Evolutionary conservation across 1,140 invertebrate species (phyloP).

Genomic region (Zaprionus inermis): DNA sequence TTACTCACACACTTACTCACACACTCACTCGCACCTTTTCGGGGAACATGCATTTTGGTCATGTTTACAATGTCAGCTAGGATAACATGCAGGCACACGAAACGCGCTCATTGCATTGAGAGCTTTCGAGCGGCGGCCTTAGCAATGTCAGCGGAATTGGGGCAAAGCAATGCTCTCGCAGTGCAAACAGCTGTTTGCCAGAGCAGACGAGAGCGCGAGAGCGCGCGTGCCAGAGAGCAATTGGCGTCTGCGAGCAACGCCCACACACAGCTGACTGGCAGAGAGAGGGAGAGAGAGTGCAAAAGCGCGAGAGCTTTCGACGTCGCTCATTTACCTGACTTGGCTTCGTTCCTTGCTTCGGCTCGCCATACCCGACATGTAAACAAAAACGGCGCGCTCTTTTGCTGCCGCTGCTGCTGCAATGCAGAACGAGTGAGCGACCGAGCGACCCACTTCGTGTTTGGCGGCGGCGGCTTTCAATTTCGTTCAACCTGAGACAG

Average conservation of each 20-base stretch:
- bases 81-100: slow-evolving; percentile 58
- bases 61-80: slow-evolving; percentile 81
- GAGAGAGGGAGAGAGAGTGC: slow-evolving; percentile 8
- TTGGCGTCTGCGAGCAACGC: slow-evolving; percentile 35
- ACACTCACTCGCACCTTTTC: slow-evolving; percentile 46
- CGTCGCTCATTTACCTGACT: slow-evolving; percentile 27
- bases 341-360: slow-evolving; percentile 14
- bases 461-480: slow-evolving; percentile 62
- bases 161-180: slow-evolving; percentile 39
- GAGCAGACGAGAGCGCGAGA: slow-evolving; percentile 32
- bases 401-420: slow-evolving; percentile 50
- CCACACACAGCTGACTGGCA: slow-evolving; percentile 44
- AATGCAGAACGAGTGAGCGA: slow-evolving; percentile 57
- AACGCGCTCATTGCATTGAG: slow-evolving; percentile 42
- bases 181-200: slow-evolving; percentile 64
- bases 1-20: slow-evolving; percentile 8
- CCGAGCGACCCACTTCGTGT: slow-evolving; percentile 66
- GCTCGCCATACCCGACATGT: slow-evolving; percentile 18
- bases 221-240: slow-evolving; percentile 11
- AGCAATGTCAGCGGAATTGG: slow-evolving; percentile 71
- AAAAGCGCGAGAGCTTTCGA: slow-evolving; percentile 30
- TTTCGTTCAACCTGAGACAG: slow-evolving; percentile 71
- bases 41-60: slow-evolving; percentile 77
- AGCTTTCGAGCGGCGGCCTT: slow-evolving; percentile 47
- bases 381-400: slow-evolving; percentile 48